These are phyloP conservation scores for Pachliopta kotzebuea DNA, from an alignment of 2,888 invertebrate genomes.

Conservation along the genomic window DNA sequence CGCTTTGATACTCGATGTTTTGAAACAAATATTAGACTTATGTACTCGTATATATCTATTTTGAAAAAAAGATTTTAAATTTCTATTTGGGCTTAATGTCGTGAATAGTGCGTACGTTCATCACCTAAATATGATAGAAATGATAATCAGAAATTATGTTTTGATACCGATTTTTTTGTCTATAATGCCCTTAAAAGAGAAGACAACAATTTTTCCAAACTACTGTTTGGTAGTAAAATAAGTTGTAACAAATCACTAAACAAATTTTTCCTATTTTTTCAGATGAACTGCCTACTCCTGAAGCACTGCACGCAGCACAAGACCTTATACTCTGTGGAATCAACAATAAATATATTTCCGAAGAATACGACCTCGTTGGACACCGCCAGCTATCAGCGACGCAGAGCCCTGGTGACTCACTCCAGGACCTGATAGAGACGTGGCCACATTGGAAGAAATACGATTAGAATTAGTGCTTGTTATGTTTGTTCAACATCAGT, in stretches of 20 bases:
- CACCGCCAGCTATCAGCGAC: conserved; percentile 76
- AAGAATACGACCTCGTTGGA: conserved; percentile 75
- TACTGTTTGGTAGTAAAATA: no score
- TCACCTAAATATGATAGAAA: no score
- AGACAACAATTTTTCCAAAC: no score
- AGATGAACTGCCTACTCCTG: conserved; percentile 57
- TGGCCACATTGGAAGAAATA: conserved; percentile 66
- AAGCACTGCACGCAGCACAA: conserved; percentile 66
- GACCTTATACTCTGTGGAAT: conserved; percentile 75
- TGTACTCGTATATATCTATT: no score
- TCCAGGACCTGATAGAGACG: conserved; percentile 71
- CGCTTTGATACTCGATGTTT: no score
- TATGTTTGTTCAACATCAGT: conserved; percentile 1
- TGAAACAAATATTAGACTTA: no score
- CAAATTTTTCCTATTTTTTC: neutral
- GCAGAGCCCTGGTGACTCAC: conserved; percentile 74
- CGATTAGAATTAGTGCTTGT: conserved; percentile 7
- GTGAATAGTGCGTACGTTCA: no score
- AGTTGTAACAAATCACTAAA: neutral
- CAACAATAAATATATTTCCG: conserved; percentile 58
- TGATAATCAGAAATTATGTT: no score
- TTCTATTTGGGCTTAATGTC: no score
- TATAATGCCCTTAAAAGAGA: no score
- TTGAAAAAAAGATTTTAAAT: no score
- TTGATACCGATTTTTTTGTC: no score